Conservation (phyloP, 2,888 invertebrate genomes). For the Galerucella calmariensis region DNA sequence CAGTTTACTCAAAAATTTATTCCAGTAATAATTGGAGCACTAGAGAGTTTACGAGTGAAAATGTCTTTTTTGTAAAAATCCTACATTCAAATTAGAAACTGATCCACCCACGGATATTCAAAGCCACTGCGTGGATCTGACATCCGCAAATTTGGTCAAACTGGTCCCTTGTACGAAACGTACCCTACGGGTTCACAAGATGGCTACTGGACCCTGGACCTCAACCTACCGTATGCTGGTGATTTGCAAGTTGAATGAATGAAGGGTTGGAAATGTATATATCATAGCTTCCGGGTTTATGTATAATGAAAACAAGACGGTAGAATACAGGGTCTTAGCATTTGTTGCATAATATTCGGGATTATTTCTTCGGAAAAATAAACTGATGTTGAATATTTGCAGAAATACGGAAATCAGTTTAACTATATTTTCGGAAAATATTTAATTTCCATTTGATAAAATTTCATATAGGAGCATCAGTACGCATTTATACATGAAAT, state of each 20-base stretch:
- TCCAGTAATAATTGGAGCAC: neutral
- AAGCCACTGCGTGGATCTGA: neutral
- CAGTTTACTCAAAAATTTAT: neutral
- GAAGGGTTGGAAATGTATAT: neutral
- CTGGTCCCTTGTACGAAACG: neutral
- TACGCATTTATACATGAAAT: too few relatives aligned
- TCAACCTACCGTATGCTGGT: constrained; percentile 1
- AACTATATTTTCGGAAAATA: too few relatives aligned
- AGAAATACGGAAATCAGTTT: too few relatives aligned
- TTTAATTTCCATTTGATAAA: too few relatives aligned
- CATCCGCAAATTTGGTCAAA: neutral
- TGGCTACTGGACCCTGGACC: constrained; percentile 1
- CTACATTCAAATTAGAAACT: neutral
- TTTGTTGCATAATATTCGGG: neutral
- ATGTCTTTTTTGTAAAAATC: neutral
- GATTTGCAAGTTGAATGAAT: constrained; percentile 5
- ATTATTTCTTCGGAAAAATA: neutral
- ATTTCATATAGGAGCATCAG: too few relatives aligned
- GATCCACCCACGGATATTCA: neutral
- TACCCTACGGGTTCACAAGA: neutral
- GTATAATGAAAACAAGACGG: constrained; percentile 6
- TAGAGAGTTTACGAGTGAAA: neutral
- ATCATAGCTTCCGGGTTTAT: neutral
- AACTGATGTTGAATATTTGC: too few relatives aligned
- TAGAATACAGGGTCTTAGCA: neutral